Evolutionary conservation across 2,797 vertebrate genomes (phyloP).

Genomic region (Arremon aurantiirostris): DNA sequence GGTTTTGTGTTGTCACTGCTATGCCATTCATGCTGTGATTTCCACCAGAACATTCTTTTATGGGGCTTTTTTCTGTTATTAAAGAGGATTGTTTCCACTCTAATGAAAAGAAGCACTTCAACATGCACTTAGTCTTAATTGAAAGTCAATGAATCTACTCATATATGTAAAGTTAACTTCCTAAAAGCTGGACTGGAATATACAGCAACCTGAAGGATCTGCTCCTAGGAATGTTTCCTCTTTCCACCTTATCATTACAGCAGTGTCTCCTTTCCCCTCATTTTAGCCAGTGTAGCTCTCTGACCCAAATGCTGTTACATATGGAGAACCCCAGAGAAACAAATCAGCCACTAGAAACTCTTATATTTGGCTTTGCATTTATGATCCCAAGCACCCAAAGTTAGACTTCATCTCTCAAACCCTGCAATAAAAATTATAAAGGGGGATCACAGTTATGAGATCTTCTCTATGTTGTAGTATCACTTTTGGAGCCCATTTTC

Average conservation of each 20-base stretch:
- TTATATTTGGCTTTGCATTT: slow-evolving; percentile 14
- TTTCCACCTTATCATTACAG: neutral
- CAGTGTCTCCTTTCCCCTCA: neutral
- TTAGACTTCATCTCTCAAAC: neutral
- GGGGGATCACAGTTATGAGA: neutral
- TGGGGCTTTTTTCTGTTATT: neutral
- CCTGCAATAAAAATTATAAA: neutral
- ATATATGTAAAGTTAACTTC: neutral
- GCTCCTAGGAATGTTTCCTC: neutral
- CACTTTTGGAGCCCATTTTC: neutral
- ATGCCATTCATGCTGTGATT: neutral
- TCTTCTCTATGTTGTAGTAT: rapidly evolving
- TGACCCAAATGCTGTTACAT: slow-evolving; percentile 6
- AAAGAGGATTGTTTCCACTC: neutral
- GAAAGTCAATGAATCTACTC: neutral
- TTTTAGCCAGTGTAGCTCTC: neutral
- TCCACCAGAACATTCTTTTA: neutral
- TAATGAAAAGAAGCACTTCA: slow-evolving; percentile 7
- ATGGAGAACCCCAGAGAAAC: slow-evolving; percentile 3
- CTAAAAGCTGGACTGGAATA: neutral
- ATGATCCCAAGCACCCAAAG: neutral
- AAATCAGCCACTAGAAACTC: slow-evolving; percentile 15
- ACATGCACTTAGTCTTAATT: slow-evolving; percentile 2
- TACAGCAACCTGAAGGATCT: neutral
- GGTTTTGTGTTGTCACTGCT: neutral